Base-by-base conservation (phyloP, 2,113 vertebrate species). In the Sarotherodon lohbergeri region DNA sequence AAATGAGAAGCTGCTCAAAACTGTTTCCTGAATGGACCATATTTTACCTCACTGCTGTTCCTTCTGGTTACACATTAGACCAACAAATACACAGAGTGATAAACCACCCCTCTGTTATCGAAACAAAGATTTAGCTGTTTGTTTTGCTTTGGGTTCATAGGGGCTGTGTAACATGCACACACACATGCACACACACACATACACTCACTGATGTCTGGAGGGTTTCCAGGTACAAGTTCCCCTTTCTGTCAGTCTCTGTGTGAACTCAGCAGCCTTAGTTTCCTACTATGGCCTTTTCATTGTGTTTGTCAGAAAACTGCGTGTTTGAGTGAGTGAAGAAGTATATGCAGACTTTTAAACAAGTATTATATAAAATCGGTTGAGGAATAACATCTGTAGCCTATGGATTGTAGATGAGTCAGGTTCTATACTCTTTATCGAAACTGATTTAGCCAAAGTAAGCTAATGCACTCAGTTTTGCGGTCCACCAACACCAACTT, bases 141-240 rank as follows among this genome's bases (percentile, higher is more conserved):
- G 90, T 90, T 91, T 89, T 90, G 59, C 89, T 93, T 92, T 73
- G 83, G 83, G 83, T 89, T 87, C 66, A 82, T 78, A 32, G 46
- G 73, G 73, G 27, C 27, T 32, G 73, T 34, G 16, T 32, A 78
- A 13, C 17, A 19, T 29, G 6, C 10, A 32, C 43, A 76, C 68
- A 68, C 46, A 61, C 73, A 56, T 76, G 24, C 78, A 82, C 39
- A 80, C 71, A 41, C 32, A 80, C 59, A 87, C 76, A 54, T 68
- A 86, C 50, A 71, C 80, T 61, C 36, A 83, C 43, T 36, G 59
- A 1, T 61, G n/a, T n/a, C 22, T 86, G 68, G 81, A 79, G 63
- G n/a, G 8, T 9, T 81, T 78, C 46, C 46, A 11, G 39, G 82
- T 87, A 81, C 56, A 89, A 90, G 59, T 90, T 86, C 39, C 81